Conservation (phyloP, 2,888 invertebrate species). For the Trichacis sp. region DNA sequence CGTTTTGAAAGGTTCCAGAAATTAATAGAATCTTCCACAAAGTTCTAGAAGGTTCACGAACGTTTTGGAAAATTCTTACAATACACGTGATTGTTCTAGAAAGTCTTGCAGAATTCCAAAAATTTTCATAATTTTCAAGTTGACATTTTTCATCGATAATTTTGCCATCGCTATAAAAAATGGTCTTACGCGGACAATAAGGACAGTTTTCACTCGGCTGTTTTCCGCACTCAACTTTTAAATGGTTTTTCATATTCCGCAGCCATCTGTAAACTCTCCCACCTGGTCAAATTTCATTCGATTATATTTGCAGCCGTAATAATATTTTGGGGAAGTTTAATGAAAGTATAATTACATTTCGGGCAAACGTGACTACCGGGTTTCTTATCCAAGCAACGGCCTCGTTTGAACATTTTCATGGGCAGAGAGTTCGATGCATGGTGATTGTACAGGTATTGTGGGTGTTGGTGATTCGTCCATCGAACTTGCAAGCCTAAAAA, state of each 20-base stretch:
- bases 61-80: too few species aligned
- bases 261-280: slow-evolving; percentile 73
- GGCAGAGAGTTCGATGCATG: slow-evolving; percentile 19
- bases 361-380: slow-evolving; percentile 69
- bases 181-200: slow-evolving; percentile 55
- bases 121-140: too few species aligned
- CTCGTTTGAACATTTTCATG: slow-evolving; percentile 24
- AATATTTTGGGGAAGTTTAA: too few species aligned
- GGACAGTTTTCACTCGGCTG: slow-evolving; percentile 72
- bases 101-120: too few species aligned
- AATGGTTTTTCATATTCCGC: slow-evolving; percentile 73
- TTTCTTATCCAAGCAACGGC: slow-evolving; percentile 44
- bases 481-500: background rate
- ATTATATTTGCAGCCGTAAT: too few species aligned
- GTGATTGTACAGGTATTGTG: slow-evolving; percentile 13
- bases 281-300: slow-evolving; percentile 10
- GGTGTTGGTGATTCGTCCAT: slow-evolving; percentile 30
- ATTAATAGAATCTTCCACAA: too few species aligned
- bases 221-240: slow-evolving; percentile 73
- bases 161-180: too few species aligned
- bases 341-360: slow-evolving; percentile 66
- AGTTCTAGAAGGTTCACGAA: too few species aligned
- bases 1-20: too few species aligned
- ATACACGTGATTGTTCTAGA: too few species aligned
- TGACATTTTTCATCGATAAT: too few species aligned